A percentile compares a stretch with the other conserved stretches of the same genome.
These are phyloP conservation scores for Nomada flava DNA, from an alignment of 2,888 invertebrate genomes.

Conservation along the genomic window DNA sequence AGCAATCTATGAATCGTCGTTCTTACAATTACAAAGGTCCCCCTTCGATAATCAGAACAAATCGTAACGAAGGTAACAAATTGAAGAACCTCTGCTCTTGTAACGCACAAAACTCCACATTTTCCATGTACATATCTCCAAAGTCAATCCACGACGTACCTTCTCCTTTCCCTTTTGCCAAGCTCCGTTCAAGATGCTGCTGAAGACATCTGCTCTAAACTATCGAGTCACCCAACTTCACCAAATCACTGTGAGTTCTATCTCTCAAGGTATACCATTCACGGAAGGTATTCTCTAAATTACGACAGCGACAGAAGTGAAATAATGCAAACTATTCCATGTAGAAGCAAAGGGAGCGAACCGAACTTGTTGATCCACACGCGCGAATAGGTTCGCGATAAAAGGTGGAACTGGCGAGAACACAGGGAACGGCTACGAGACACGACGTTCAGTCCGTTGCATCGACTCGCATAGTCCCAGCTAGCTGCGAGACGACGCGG, in stretches of 20 bases:
- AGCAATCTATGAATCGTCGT: no score
- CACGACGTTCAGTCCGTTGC: slow-evolving; percentile 35
- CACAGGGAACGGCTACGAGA: slow-evolving; percentile 1
- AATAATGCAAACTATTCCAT: background rate
- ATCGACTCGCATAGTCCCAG: slow-evolving; percentile 36
- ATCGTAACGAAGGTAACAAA: background rate
- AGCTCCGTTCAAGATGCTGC: slow-evolving; percentile 2
- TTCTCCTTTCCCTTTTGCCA: background rate
- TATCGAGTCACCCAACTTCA: background rate
- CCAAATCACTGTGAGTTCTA: background rate
- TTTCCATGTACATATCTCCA: background rate
- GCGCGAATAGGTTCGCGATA: background rate
- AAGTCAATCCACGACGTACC: slow-evolving; percentile 20
- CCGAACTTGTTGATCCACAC: background rate
- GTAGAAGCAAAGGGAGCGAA: background rate
- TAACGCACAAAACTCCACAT: background rate
- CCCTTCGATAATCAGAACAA: background rate
- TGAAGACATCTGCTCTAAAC: slow-evolving; percentile 17
- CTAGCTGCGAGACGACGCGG: slow-evolving; percentile 41
- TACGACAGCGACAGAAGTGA: background rate
- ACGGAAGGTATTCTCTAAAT: background rate
- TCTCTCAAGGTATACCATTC: background rate
- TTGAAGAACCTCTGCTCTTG: background rate
- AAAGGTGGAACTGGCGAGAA: background rate
- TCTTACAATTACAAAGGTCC: no score